phyloP scores from a whole-genome alignment of 2,797 vertebrate genomes.

The Neostethus bicornis region DNA sequence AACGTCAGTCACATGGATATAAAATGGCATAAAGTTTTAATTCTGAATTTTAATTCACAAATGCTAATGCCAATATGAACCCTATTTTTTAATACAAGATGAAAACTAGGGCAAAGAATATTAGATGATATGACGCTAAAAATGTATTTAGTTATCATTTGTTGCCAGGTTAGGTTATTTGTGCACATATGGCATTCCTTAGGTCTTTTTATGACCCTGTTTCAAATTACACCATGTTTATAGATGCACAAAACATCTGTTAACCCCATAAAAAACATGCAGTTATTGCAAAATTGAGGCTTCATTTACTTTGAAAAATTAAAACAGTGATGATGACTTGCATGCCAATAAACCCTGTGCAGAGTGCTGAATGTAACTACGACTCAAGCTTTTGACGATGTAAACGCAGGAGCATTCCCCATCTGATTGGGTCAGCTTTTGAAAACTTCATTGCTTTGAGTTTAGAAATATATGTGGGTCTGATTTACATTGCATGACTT shows the following conservation, averaged over 20 bases:
- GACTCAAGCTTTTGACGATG: no score
- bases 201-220: neutral
- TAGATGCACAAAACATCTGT: neutral
- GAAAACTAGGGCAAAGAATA: no score
- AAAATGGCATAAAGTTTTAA: neutral
- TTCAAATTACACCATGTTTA: neutral
- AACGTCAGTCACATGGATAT: constrained; percentile 44
- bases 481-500: neutral
- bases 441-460: no score
- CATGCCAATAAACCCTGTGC: neutral
- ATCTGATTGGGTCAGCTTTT: no score
- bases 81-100: no score
- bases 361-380: neutral
- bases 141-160: neutral
- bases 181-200: neutral
- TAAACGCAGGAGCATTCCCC: no score
- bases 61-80: neutral
- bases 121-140: no score
- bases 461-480: no score
- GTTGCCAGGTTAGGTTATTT: neutral
- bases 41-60: neutral
- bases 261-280: neutral
- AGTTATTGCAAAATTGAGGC: neutral
- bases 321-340: neutral
- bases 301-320: neutral